A percentile compares a stretch with the other conserved stretches of the same genome.
phyloP scores from a whole-genome alignment of 2,797 vertebrate genomes.

The Heteromormyrus szaboi region DNA sequence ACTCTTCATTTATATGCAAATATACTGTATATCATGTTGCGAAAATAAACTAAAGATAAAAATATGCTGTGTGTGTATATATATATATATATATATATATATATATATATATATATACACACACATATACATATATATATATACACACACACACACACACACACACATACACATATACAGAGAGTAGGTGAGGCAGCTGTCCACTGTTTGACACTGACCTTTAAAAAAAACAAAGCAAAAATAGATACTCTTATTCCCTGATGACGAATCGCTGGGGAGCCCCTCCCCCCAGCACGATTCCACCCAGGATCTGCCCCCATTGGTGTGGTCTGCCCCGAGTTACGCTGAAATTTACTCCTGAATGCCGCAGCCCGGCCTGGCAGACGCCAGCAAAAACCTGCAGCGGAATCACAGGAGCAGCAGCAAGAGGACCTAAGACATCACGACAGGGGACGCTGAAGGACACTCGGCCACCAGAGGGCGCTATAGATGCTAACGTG shows the following conservation, averaged over 20 bases:
- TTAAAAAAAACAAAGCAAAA: slow-evolving; percentile 33
- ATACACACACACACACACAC: not conserved
- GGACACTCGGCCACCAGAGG: slow-evolving; percentile 12
- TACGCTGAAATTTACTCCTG: not conserved
- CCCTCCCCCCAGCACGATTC: slow-evolving; percentile 19
- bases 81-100: no score
- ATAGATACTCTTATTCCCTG: slow-evolving; percentile 35
- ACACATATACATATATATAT: not conserved
- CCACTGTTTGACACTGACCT: slow-evolving; percentile 39
- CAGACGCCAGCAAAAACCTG: not conserved
- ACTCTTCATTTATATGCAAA: slow-evolving; percentile 43
- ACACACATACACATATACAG: not conserved
- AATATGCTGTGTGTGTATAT: not conserved
- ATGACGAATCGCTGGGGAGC: slow-evolving; percentile 47
- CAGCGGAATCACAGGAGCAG: not conserved
- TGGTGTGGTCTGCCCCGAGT: not conserved
- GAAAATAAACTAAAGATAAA: slow-evolving; percentile 26
- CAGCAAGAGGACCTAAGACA: not conserved
- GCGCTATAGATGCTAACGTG: not conserved
- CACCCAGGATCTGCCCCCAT: not conserved
- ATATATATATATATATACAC: no score
- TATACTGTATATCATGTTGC: slow-evolving; percentile 37
- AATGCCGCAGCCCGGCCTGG: not conserved
- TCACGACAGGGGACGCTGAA: not conserved
- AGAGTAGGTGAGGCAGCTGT: slow-evolving; percentile 17